These are phyloP conservation scores for Eonycteris spelaea DNA, from an alignment of 2,113 vertebrate species.

Conservation along the genomic window DNA sequence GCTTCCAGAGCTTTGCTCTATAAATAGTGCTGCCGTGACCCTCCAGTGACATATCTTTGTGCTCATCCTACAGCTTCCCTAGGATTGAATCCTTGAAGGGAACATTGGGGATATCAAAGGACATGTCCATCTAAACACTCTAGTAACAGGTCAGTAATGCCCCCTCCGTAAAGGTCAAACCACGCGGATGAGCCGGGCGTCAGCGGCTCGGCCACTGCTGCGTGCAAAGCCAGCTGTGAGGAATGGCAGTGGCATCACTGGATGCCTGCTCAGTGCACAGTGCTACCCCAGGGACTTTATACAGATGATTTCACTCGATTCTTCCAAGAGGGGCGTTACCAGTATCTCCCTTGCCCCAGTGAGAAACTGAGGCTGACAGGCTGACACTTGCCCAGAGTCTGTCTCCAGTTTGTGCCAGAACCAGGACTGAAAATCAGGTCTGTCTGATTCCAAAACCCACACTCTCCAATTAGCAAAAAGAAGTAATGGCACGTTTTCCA, in stretches of 20 bases:
- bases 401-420: not conserved
- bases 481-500: not conserved
- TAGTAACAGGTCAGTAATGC: not conserved
- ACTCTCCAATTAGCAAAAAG: not conserved
- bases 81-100: not conserved
- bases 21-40: not conserved
- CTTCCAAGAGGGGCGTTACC: conserved; percentile 51
- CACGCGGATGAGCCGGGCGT: not conserved
- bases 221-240: not conserved
- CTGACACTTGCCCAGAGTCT: conserved; percentile 12
- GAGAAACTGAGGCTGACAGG: conserved; percentile 65
- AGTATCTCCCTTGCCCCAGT: conserved; percentile 64
- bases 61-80: not conserved
- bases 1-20: not conserved
- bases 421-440: not conserved
- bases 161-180: not conserved
- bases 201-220: accelerated
- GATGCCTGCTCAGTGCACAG: not conserved
- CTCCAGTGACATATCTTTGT: not conserved
- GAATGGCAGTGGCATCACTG: too few species aligned
- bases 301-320: conserved; percentile 61
- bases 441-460: not conserved
- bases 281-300: conserved; percentile 28
- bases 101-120: too few species aligned
- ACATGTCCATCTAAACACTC: not conserved